A percentile compares a stretch with the other conserved stretches of the same genome.
Conservation (phyloP, 1,140 invertebrate genomes). For the Neelides sp. region DNA sequence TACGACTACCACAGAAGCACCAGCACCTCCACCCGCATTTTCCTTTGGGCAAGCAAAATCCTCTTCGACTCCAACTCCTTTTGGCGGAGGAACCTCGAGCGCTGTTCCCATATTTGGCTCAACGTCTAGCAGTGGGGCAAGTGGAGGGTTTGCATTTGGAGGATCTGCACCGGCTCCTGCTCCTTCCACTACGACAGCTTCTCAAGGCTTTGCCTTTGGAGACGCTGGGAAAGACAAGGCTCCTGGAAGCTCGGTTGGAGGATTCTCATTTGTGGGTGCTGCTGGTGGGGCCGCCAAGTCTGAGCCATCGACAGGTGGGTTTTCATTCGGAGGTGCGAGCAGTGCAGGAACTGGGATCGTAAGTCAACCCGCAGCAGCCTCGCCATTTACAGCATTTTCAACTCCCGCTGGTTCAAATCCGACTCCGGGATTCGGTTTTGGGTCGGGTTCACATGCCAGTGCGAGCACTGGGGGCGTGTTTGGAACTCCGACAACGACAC, state of each 20-base stretch:
- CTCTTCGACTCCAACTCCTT: too few relatives aligned
- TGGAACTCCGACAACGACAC: neutral
- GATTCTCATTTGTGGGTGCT: constrained; percentile 4
- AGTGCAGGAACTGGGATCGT: neutral
- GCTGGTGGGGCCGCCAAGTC: neutral
- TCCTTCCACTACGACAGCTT: neutral
- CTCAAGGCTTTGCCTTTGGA: constrained; percentile 5
- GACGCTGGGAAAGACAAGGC: neutral
- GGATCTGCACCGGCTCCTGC: neutral
- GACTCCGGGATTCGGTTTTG: neutral
- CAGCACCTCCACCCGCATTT: too few relatives aligned
- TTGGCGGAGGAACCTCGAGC: too few relatives aligned
- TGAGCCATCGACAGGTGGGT: neutral
- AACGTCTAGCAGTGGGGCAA: too few relatives aligned
- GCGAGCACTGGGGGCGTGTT: neutral
- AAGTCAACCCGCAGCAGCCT: neutral
- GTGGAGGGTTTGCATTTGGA: neutral
- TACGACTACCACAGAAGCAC: too few relatives aligned
- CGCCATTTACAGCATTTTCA: neutral
- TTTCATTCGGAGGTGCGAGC: neutral
- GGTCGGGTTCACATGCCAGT: neutral
- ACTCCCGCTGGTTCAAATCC: neutral
- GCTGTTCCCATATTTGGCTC: too few relatives aligned
- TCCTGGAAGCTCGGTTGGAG: neutral
- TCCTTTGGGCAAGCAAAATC: too few relatives aligned